Evolutionary conservation across 2,888 invertebrate species (phyloP).

Genomic region (Lasioglossum leucozonium): DNA sequence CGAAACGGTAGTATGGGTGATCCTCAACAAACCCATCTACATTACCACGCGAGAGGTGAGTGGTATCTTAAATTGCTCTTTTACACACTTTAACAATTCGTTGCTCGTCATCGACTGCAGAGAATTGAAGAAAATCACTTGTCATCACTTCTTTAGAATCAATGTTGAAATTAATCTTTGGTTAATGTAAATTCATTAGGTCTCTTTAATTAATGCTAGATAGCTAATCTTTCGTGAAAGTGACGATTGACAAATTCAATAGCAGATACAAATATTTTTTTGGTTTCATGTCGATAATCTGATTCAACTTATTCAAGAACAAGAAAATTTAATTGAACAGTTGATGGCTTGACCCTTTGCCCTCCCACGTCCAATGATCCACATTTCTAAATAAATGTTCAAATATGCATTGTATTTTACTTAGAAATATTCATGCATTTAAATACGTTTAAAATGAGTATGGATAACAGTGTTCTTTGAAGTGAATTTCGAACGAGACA

Average conservation of each 20-base stretch:
- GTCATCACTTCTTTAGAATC: neutral
- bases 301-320: too few species aligned
- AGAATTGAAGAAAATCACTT: neutral
- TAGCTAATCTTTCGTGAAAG: too few species aligned
- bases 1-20: conserved; percentile 99
- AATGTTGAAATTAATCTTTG: neutral
- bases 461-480: neutral
- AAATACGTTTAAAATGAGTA: neutral
- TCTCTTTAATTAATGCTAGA: too few species aligned
- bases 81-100: neutral
- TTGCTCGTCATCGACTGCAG: neutral
- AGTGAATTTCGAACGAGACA: neutral
- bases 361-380: neutral
- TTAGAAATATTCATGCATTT: neutral
- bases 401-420: neutral
- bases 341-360: neutral
- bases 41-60: conserved; percentile 97
- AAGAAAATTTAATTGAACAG: neutral
- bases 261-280: too few species aligned
- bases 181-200: neutral
- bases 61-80: conserved; percentile 17
- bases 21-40: conserved; percentile 98
- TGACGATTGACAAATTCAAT: too few species aligned
- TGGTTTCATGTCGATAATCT: too few species aligned
- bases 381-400: neutral